phyloP scores from a whole-genome alignment of 2,888 invertebrate genomes.

The Ophion costatus region DNA sequence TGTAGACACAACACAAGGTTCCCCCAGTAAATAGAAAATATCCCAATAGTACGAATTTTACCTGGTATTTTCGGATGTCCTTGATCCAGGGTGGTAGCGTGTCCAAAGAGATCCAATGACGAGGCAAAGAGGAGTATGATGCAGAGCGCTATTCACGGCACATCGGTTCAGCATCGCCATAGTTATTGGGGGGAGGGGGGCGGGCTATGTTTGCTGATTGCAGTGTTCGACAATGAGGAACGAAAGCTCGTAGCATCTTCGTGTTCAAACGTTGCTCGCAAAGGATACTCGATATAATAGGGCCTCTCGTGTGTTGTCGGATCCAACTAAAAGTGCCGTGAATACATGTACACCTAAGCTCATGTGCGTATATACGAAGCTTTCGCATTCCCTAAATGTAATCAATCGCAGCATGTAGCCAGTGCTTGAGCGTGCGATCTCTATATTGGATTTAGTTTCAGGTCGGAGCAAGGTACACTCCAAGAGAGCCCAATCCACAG shows the following conservation, averaged over 20 bases:
- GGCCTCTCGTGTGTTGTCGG: conserved; percentile 16
- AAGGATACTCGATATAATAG: conserved; percentile 11
- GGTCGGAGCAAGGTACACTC: conserved; percentile 61
- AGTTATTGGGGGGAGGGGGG: not conserved
- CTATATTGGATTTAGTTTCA: conserved; percentile 75
- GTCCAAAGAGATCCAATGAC: not conserved
- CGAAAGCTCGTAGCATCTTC: conserved; percentile 22
- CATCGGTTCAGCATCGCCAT: not conserved
- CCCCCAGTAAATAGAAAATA: not conserved
- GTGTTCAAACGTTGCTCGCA: conserved; percentile 20
- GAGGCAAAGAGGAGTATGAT: not conserved
- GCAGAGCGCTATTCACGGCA: not conserved
- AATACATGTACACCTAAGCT: not conserved
- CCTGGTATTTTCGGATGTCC: not conserved
- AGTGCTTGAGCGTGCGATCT: conserved; percentile 62
- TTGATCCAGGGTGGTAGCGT: not conserved
- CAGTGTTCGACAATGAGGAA: not conserved
- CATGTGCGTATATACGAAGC: conserved; percentile 2
- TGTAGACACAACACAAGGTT: not conserved
- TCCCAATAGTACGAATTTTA: not conserved
- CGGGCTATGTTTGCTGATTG: conserved; percentile 1
- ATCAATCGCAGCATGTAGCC: conserved; percentile 71
- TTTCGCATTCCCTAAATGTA: conserved; percentile 62
- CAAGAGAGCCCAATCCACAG: conserved; percentile 39
- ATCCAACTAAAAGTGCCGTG: not conserved